phyloP scores from a whole-genome alignment of 2,888 invertebrate genomes.

The Polymixis lichenea region DNA sequence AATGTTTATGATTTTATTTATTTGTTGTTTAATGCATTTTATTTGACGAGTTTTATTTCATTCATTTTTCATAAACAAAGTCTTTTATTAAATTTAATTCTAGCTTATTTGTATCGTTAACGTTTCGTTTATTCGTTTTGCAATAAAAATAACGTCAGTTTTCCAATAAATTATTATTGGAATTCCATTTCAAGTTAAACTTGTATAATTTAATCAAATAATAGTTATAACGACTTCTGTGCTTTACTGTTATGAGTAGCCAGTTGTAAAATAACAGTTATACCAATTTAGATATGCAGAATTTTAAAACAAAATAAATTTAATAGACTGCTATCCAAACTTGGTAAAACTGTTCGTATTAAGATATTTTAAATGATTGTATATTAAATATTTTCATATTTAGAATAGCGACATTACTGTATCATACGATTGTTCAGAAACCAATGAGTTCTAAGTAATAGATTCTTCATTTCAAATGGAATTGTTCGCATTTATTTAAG shows the following conservation, averaged over 20 bases:
- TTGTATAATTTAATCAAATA: conserved; percentile 43
- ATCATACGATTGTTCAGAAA: conserved; percentile 69
- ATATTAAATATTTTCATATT: conserved; percentile 49
- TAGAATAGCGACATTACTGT: conserved; percentile 57
- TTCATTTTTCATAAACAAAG: neutral
- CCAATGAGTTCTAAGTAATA: conserved; percentile 84
- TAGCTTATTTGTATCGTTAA: conserved; percentile 1
- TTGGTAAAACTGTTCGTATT: conserved; percentile 38
- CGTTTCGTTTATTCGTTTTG: conserved; percentile 12
- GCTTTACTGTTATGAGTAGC: conserved; percentile 50
- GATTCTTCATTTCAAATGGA: conserved; percentile 69
- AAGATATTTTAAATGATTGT: conserved; percentile 55
- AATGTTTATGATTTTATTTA: conserved; percentile 56
- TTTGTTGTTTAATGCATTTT: conserved; percentile 10
- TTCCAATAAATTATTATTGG: conserved; percentile 12
- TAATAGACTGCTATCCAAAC: conserved; percentile 25
- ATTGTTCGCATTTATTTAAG: conserved; percentile 78
- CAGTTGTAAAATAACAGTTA: conserved; percentile 52
- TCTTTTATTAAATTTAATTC: neutral
- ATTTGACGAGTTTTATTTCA: conserved; percentile 10
- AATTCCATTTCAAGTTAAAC: conserved; percentile 38
- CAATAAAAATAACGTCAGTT: conserved; percentile 17
- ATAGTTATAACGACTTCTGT: conserved; percentile 46
- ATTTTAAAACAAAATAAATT: conserved; percentile 15
- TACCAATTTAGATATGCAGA: conserved; percentile 38